Percentiles rank a stretch among this genome's conserved stretches.
Conservation (phyloP, 2,888 invertebrate species). For the Idaea aversata region DNA sequence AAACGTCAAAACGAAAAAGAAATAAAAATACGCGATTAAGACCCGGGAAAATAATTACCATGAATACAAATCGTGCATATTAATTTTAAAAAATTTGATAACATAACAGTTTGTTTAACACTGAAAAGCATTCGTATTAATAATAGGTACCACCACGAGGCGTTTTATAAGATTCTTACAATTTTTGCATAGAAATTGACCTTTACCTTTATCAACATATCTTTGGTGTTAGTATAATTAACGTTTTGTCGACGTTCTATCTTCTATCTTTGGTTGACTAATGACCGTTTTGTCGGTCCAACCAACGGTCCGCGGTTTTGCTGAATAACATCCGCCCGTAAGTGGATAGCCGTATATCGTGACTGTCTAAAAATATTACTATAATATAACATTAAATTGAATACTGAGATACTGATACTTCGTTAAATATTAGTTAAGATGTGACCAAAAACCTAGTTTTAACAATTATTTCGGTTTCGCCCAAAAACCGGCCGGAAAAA, state of each 20-base stretch:
- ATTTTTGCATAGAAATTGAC: not conserved
- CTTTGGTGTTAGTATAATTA: constrained; percentile 5
- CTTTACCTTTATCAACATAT: not conserved
- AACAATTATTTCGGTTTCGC: too few species aligned
- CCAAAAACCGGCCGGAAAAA: too few species aligned
- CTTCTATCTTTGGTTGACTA: constrained; percentile 31
- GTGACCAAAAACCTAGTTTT: too few species aligned
- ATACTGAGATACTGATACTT: constrained; percentile 5
- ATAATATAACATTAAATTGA: constrained; percentile 17
- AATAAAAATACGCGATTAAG: too few species aligned
- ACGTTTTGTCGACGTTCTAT: constrained; percentile 14
- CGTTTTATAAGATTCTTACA: not conserved
- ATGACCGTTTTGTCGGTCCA: constrained; percentile 32
- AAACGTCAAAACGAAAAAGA: too few species aligned
- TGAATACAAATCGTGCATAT: too few species aligned
- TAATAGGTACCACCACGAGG: not conserved
- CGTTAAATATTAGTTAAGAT: not conserved
- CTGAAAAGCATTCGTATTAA: not conserved
- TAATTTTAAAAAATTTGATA: too few species aligned
- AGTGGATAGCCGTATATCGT: constrained; percentile 60
- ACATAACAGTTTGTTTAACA: too few species aligned
- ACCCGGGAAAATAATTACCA: too few species aligned
- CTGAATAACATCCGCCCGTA: constrained; percentile 68
- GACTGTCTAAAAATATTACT: constrained; percentile 34
- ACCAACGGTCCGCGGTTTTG: constrained; percentile 36